Conservation (phyloP, 1,140 invertebrate genomes). For the Drosophila pruinosa region DNA sequence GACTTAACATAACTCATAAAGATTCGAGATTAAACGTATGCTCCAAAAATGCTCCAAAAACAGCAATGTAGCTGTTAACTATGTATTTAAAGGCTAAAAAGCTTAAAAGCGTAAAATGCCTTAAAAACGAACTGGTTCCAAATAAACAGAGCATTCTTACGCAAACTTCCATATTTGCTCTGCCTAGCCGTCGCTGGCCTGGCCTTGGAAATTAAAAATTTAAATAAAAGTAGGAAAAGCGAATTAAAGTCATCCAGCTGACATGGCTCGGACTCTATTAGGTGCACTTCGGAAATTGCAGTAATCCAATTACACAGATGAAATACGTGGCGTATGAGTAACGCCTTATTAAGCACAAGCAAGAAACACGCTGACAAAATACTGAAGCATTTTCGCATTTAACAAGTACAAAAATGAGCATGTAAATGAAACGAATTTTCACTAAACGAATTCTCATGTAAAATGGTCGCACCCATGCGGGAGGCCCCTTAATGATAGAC, state of each 20-base stretch:
- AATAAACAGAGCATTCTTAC: neutral
- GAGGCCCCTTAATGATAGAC: neutral
- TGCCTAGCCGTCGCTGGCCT: no score
- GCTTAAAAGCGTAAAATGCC: no score
- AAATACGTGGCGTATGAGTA: conserved; percentile 70
- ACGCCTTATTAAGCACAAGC: conserved; percentile 56
- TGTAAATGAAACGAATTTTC: conserved; percentile 63
- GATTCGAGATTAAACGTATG: no score
- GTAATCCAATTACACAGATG: conserved; percentile 48
- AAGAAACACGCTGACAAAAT: conserved; percentile 22
- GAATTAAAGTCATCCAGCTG: conserved; percentile 7
- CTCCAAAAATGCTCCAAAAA: no score
- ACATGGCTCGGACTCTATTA: conserved; percentile 8
- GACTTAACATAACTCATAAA: no score
- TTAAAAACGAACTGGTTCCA: no score
- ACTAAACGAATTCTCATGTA: conserved; percentile 74
- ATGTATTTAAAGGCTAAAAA: no score
- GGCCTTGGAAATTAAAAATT: conserved; percentile 6
- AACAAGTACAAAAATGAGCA: conserved; percentile 3
- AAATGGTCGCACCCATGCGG: conserved; percentile 53
- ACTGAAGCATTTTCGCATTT: conserved; percentile 12
- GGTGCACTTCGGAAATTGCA: conserved; percentile 11
- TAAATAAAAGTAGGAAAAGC: conserved; percentile 8
- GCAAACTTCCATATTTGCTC: conserved; percentile 2
- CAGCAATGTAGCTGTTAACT: no score